Conservation (phyloP, 2,888 invertebrate genomes). For the Sminthurinus aureus region DNA sequence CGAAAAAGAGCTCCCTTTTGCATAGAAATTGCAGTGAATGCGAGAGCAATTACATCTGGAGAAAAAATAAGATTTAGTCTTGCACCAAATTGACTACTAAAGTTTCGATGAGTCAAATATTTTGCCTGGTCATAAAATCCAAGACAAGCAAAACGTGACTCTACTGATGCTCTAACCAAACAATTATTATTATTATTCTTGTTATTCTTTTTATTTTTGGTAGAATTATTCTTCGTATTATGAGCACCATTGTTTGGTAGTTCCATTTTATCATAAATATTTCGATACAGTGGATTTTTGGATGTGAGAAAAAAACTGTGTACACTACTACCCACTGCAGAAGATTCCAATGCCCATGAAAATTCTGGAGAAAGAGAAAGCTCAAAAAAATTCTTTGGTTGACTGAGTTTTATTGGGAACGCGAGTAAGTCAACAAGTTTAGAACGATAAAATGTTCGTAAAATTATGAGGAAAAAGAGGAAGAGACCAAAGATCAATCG, state of each 20-base stretch:
- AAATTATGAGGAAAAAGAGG: background rate
- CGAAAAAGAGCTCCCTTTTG: background rate
- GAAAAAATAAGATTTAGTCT: conserved; percentile 1
- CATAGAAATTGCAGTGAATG: conserved; percentile 16
- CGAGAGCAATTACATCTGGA: conserved; percentile 12
- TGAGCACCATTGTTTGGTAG: too few relatives aligned
- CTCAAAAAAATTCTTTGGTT: conserved; percentile 16
- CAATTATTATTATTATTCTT: background rate
- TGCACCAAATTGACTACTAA: background rate
- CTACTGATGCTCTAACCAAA: background rate
- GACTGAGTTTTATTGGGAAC: background rate
- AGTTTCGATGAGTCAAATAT: conserved; percentile 8
- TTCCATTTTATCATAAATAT: conserved; percentile 7
- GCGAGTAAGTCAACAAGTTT: conserved; percentile 13
- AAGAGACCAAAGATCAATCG: background rate
- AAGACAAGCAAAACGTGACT: conserved; percentile 7
- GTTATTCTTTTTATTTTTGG: background rate
- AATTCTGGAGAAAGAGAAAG: background rate
- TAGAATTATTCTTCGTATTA: too few relatives aligned
- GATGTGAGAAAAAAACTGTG: conserved; percentile 21
- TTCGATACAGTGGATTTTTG: background rate
- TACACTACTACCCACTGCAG: conserved; percentile 6
- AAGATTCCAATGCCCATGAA: conserved; percentile 5
- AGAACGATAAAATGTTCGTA: background rate
- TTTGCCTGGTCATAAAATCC: conserved; percentile 20